Percentiles rank a stretch among this genome's conserved stretches.
phyloP scores from a whole-genome alignment of 2,888 invertebrate genomes.

The Loripinus fragilis region DNA sequence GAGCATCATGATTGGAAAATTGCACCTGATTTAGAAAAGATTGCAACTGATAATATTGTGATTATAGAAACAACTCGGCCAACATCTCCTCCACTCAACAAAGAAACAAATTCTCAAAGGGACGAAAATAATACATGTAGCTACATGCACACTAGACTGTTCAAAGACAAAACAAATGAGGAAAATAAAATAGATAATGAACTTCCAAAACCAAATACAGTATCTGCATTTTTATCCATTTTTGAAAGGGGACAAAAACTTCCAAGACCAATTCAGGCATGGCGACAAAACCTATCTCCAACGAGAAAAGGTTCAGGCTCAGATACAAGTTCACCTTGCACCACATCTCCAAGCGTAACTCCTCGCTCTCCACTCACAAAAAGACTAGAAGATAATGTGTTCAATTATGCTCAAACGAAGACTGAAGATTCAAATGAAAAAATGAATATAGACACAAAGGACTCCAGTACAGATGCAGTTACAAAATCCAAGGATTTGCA shows the following conservation, averaged over 20 bases:
- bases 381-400: slow-evolving; percentile 52
- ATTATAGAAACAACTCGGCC: slow-evolving; percentile 65
- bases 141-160: slow-evolving; percentile 26
- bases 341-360: slow-evolving; percentile 34
- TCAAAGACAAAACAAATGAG: slow-evolving; percentile 77
- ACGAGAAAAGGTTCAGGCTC: slow-evolving; percentile 47
- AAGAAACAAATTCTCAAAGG: neutral
- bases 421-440: slow-evolving; percentile 14
- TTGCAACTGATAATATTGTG: slow-evolving; percentile 68
- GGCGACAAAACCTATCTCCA: slow-evolving; percentile 44
- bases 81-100: neutral
- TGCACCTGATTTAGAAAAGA: slow-evolving; percentile 61
- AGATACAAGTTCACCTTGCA: slow-evolving; percentile 38
- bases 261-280: slow-evolving; percentile 37
- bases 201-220: slow-evolving; percentile 94
- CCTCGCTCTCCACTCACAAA: slow-evolving; percentile 48
- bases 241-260: slow-evolving; percentile 60
- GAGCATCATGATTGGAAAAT: slow-evolving; percentile 60
- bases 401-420: slow-evolving; percentile 16
- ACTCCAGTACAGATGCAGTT: neutral
- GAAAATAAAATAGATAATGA: slow-evolving; percentile 84
- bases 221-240: slow-evolving; percentile 84
- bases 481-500: neutral
- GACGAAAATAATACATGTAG: slow-evolving; percentile 24
- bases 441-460: slow-evolving; percentile 2